Base-by-base conservation (phyloP, 2,797 vertebrate species). In the Cossypha caffra region DNA sequence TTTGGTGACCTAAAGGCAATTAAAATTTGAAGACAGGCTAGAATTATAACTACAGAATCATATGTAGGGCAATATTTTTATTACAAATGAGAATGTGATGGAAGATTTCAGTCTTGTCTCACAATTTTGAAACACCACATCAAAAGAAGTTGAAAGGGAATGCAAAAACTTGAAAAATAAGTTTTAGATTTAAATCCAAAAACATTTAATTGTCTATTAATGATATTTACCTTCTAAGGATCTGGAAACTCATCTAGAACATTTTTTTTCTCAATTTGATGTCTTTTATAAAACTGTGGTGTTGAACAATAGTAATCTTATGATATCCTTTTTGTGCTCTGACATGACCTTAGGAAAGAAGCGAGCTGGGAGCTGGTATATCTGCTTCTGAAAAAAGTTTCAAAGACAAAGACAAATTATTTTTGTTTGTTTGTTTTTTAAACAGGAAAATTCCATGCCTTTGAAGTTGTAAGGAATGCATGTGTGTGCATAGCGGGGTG, bases 1-100 rank as follows among this genome's bases (percentile, higher is more conserved):
- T 79, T 63, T 62, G 18, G 37, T 67, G 81, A 90, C 17, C 33
- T 76, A 69, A 94, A 86, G 13, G 43, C 61, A 88, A 90, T 78
- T 91, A 81, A 91, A 91, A 83, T 88, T 82, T 86, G 77, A 67
- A 96, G 38, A 54, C 31, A 82, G 47, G 75, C 28, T 81, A 88
- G 57, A 91, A 21, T 79, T 67, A 20, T 25, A 88, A 79, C 29
- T 92, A 63, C 55, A 86, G 37, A 57, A 86, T 31, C 54, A 43
- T 51, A 74, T 54, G 43, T 64, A 55, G 42, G 45, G 55, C 18
- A 86, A 26, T 51, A 74, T 82, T 96, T 93, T 86, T 81, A 79
- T 71, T 92, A 57, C 28, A 69, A 88, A 88, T 74, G 57, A 91
- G 68, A 79, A 92, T 2, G 3, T 37, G 78, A 64, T 58, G 10